Evolutionary conservation across 2,888 invertebrate species (phyloP), one percentile per base, ranked within the genome.

Genomic region (Drosophila fulvimacula): DNA sequence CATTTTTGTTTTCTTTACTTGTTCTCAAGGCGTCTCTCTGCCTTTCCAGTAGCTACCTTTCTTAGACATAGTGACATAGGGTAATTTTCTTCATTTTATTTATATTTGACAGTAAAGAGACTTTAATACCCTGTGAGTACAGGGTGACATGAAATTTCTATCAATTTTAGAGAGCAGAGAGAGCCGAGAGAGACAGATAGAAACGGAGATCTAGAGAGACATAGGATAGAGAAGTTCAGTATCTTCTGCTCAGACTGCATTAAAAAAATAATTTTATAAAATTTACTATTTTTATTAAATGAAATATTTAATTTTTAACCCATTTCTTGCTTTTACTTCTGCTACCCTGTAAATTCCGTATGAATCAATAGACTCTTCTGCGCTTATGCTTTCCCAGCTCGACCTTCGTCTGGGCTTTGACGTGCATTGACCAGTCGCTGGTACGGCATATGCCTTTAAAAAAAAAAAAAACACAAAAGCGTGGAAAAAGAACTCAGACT

Each of bases 311-410:
- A n/a, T n/a, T n/a, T n/a, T n/a, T n/a, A n/a, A n/a, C 5, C 27
- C 27, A 17, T 9, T 17, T 6, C 9, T 39, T 39, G 5, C 7
- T 27, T n/a, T 27, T 4, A 5, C 27, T 46, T 46, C 1, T 6
- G n/a, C n/a, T 52, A 52, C 52, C 52, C 52, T 52, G 27, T 27
- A 38, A 24, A 52, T 52, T 38, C 42, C 52, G 17, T 19, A 9
- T 36, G 36, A 44, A 53, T 64, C 52, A 73, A 82, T 82, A 76
- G 86, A 88, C 69, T 82, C 67, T 42, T 44, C 61, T 67, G 65
- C 56, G 67, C 53, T 74, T 80, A 80, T 85, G 82, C 46, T 71
- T 65, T 52, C 48, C 36, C 30, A 9, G 30, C 41, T 17, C 51
- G 69, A 74, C 88, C 82, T 88, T 82, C 75, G 71, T 44, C 36